These are phyloP conservation scores for Eubasilissa splendida DNA, from an alignment of 2,888 invertebrate genomes.

Conservation along the genomic window DNA sequence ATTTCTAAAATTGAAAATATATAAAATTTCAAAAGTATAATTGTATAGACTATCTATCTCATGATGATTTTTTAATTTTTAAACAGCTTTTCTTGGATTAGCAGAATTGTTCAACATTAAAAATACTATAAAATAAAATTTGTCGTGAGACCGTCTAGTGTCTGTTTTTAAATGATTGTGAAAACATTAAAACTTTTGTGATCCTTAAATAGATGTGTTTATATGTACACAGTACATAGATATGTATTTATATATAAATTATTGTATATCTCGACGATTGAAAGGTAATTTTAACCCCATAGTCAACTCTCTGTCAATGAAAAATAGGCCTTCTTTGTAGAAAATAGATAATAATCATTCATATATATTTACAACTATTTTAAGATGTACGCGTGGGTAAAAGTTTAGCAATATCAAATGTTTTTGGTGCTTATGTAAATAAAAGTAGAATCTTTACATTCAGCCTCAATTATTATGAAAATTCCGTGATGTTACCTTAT, in stretches of 20 bases:
- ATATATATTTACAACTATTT: slow-evolving; percentile 31
- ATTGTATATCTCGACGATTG: slow-evolving; percentile 2
- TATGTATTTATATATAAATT: slow-evolving; percentile 23
- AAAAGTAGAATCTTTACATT: slow-evolving; percentile 31
- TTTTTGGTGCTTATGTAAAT: slow-evolving; percentile 55
- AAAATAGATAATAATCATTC: slow-evolving; percentile 24
- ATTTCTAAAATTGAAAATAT: too few species aligned
- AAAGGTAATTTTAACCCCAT: background rate
- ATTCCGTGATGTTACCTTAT: background rate
- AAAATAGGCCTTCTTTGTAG: slow-evolving; percentile 41
- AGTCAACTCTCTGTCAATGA: slow-evolving; percentile 38
- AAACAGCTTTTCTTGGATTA: too few species aligned
- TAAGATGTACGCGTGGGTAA: background rate
- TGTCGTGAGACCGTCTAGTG: too few species aligned
- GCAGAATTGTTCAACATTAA: too few species aligned
- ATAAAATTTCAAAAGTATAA: too few species aligned
- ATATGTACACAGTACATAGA: too few species aligned
- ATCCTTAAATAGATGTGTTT: too few species aligned
- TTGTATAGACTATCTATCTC: too few species aligned
- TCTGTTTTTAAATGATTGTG: too few species aligned
- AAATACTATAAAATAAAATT: too few species aligned
- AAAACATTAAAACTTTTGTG: too few species aligned
- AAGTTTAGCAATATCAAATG: slow-evolving; percentile 48
- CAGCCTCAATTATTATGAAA: background rate
- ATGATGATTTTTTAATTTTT: too few species aligned